Conservation (phyloP, 1,140 invertebrate genomes). For the Polypedilum pembai region DNA sequence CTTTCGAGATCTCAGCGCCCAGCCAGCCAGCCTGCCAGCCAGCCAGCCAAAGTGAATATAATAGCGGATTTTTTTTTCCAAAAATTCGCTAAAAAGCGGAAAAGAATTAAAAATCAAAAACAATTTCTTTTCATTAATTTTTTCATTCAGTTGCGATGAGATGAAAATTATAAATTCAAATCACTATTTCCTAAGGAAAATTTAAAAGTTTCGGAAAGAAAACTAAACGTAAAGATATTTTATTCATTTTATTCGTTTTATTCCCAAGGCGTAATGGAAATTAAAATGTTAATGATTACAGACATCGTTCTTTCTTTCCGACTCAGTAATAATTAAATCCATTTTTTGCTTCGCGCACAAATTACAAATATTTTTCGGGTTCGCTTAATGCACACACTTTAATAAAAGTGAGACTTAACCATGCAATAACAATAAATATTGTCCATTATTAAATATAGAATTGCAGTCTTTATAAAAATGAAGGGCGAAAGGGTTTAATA, state of each 20-base stretch:
- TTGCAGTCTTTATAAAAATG: neutral
- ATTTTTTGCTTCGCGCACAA: neutral
- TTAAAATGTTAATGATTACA: slow-evolving; percentile 22
- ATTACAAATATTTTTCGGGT: neutral
- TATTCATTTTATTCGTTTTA: slow-evolving; percentile 7
- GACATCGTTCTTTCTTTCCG: neutral
- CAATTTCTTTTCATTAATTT: slow-evolving; percentile 24
- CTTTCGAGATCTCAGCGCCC: too few species aligned
- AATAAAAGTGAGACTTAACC: neutral
- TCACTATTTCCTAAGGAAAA: slow-evolving; percentile 10
- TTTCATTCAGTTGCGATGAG: neutral
- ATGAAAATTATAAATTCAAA: slow-evolving; percentile 23
- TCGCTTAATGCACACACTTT: neutral
- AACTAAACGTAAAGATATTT: slow-evolving; percentile 9
- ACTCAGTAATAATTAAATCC: neutral
- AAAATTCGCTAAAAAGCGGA: too few species aligned
- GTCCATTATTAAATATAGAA: neutral
- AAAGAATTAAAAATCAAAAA: slow-evolving; percentile 4
- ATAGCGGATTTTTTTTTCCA: too few species aligned
- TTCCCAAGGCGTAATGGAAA: slow-evolving; percentile 20
- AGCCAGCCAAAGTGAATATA: too few species aligned
- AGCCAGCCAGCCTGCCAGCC: too few species aligned
- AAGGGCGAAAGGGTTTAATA: neutral
- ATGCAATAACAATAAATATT: slow-evolving; percentile 27
- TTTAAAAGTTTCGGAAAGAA: neutral